Evolutionary conservation across 2,888 invertebrate genomes (phyloP).

Genomic region (Sycophila texana): DNA sequence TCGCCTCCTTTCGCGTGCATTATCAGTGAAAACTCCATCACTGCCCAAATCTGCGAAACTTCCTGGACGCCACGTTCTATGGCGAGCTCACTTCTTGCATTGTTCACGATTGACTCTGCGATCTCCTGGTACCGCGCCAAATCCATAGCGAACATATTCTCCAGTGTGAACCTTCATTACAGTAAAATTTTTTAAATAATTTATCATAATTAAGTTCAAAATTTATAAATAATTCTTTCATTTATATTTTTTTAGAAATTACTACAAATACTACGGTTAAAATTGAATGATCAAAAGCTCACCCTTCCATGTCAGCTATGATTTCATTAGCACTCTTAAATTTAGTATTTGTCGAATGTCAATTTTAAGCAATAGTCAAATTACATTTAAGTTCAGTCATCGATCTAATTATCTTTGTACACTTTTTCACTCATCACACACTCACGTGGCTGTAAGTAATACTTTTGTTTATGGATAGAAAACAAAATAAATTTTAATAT

Average conservation of each 20-base stretch:
- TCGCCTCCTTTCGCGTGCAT: conserved; percentile 83
- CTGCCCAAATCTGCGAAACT: conserved; percentile 86
- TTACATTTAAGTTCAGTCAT: too few relatives aligned
- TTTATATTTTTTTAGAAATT: too few relatives aligned
- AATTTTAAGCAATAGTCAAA: not conserved
- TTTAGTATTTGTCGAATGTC: not conserved
- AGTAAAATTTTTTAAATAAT: not conserved
- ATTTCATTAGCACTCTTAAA: not conserved
- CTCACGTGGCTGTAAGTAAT: too few relatives aligned
- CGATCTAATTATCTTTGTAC: too few relatives aligned
- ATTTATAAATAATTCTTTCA: not conserved
- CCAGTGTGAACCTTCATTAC: conserved; percentile 86
- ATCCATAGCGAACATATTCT: conserved; percentile 95
- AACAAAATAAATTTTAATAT: too few relatives aligned
- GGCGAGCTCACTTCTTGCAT: conserved; percentile 92
- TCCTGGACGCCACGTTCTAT: conserved; percentile 93
- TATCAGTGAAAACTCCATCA: conserved; percentile 80
- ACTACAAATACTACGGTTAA: not conserved
- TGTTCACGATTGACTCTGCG: conserved; percentile 90
- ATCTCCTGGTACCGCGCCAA: conserved; percentile 90
- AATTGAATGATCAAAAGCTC: conserved; percentile 34
- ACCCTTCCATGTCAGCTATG: conserved; percentile 55
- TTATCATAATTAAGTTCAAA: not conserved
- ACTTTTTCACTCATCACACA: too few relatives aligned
- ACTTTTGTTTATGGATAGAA: too few relatives aligned